Base-by-base conservation (phyloP, 2,888 invertebrate species). In the Eupeodes latifasciatus region DNA sequence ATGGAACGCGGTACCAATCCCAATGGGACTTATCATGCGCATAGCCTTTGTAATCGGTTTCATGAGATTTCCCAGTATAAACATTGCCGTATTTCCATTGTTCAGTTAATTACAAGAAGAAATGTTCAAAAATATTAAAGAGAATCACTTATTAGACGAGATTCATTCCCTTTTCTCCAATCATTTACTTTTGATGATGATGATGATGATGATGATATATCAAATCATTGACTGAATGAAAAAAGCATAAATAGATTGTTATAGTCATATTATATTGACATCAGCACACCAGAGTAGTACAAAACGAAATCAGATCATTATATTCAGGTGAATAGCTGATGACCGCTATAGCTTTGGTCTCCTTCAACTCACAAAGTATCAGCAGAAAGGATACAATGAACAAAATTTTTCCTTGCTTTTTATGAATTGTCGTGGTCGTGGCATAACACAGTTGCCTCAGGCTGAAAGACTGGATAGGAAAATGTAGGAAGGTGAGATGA, bases 251-350 rank as follows among this genome's bases (percentile, higher is more conserved):
- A 27, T 27, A 27, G 27, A 27, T 27, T 27, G 27, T 27, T 27
- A 27, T 2, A 27, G 27, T 44, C 47, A 16, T 19, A 53, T 34
- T 59, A 27, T 27, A 27, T 27, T 3, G 27, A 27, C 27, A 27
- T 27, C 27, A 27, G 27, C 36, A 57, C 64, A 62, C 40, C 27
- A 64, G 49, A 19, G 36, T 11, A 53, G 14, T 11, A 62, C 51
- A 62, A 36, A 67, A 61, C 5, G 61, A 76, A 85, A 64, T 80
- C 80, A 71, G 85, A 76, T 62, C 61, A 78, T 78, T 74, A 81
- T 57, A 27, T 81, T 81, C 81, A 81, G 85, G 72, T 81, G 85
- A 85, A 85, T 81, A 81, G 81, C 69, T 85, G 77, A 85, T 85
- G 77, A 81, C 72, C 72, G 74, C 69, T 85, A 85, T 81, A 78